These are phyloP conservation scores for Loripinus fragilis DNA, from an alignment of 2,888 invertebrate species.

Conservation along the genomic window DNA sequence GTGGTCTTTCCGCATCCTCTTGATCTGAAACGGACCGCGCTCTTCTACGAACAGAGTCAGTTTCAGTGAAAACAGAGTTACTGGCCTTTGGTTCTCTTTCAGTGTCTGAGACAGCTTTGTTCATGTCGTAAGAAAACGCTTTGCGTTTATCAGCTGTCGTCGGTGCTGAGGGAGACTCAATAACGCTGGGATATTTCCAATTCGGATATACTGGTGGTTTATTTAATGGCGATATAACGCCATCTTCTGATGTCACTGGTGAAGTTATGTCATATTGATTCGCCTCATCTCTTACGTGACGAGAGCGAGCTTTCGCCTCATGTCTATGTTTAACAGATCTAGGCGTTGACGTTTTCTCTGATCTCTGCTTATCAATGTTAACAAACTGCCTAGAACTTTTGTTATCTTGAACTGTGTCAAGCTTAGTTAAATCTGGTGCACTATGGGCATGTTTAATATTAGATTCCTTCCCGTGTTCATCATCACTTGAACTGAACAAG, in stretches of 20 bases:
- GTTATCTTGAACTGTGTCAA: conserved; percentile 38
- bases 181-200: conserved; percentile 56
- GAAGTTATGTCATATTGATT: conserved; percentile 36
- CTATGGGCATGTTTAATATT: conserved; percentile 72
- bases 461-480: conserved; percentile 60
- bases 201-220: conserved; percentile 69
- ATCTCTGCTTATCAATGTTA: conserved; percentile 41
- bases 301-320: conserved; percentile 58
- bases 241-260: conserved; percentile 36
- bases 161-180: conserved; percentile 24
- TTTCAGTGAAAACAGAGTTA: conserved; percentile 2
- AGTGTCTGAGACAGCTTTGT: conserved; percentile 37
- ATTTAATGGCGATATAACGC: conserved; percentile 53
- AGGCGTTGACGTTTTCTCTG: conserved; percentile 57
- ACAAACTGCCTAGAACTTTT: conserved; percentile 24
- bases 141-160: conserved; percentile 31
- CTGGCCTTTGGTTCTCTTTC: conserved; percentile 26
- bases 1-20: conserved; percentile 67
- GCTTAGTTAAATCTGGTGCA: conserved; percentile 76
- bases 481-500: conserved; percentile 75
- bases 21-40: conserved; percentile 41
- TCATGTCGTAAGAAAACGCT: conserved; percentile 22
- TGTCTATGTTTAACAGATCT: conserved; percentile 68
- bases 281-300: conserved; percentile 45
- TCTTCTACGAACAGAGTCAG: conserved; percentile 38